Base-by-base conservation (phyloP, 2,113 vertebrate species). In the Brienomyrus brachyistius region DNA sequence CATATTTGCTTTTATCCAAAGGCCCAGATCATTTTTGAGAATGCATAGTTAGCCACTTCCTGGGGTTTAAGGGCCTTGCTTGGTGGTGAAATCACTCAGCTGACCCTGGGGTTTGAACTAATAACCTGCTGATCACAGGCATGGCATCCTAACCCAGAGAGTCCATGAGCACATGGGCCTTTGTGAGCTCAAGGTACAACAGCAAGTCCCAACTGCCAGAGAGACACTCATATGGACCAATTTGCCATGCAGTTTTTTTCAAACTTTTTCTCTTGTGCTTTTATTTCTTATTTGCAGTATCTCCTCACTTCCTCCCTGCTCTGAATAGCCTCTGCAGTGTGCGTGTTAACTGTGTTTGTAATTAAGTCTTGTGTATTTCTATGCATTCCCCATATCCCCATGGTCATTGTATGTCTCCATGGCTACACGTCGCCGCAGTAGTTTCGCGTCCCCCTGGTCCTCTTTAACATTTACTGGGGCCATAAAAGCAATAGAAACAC, bases 391-490 rank as follows among this genome's bases (percentile, higher is more conserved):
- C 6, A 31, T 40, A 77, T 17, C 70, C 70, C 70, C 31, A 6
- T 0, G 70, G 31, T 40, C 17, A 31, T 40, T 77, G 70, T 40
- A 40, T 5, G 70, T 77, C 70, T 40, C 70, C 31, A 40, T 40
- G 31, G 70, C 5, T 40, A 77, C 80, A 45, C 19, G 9, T n/a
- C 11, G 4, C 45, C 21, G 11, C 15, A 1, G 21, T 45, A 11
- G 80, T 83, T 48, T 43, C 19, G 3, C 6, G 21, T 47, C 43
- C 80, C 80, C 54, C 51, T 51, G 52, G 54, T 84, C 15, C 27
- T 59, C 40, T 35, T 91, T 90, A 88, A 88, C 51, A 88, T 93
- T 94, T 93, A 94, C 90, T 83, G 17, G 17, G 80, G 80, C 40
- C 21, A 83, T 45, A 83, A 83, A 83, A 83, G 80, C 74, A 31